These are phyloP conservation scores for Numenius phaeopus DNA, from an alignment of 2,797 vertebrate genomes.

Conservation along the genomic window DNA sequence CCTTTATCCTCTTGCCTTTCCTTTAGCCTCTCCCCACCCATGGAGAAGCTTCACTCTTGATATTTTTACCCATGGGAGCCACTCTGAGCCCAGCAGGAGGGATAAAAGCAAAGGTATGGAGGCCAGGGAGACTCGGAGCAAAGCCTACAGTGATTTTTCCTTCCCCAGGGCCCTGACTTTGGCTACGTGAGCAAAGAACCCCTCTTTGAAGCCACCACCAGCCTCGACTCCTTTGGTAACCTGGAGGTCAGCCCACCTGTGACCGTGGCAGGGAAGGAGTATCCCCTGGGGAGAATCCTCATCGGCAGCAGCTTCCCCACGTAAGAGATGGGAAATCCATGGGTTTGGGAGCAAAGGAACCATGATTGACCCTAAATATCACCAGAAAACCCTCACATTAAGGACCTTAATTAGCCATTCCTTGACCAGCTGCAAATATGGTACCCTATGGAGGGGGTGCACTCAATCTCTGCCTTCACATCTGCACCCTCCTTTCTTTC, in stretches of 20 bases:
- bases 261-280: conserved; percentile 86
- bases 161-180: conserved; percentile 88
- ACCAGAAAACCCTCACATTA: background rate
- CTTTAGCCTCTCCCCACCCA: background rate
- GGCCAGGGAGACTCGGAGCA: background rate
- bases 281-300: conserved; percentile 93
- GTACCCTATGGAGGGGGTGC: no score
- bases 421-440: background rate
- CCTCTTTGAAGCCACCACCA: conserved; percentile 75
- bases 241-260: conserved; percentile 96
- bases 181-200: conserved; percentile 89
- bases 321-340: conserved; percentile 75
- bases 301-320: conserved; percentile 94
- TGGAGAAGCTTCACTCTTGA: fast-evolving
- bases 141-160: background rate
- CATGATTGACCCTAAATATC: fast-evolving
- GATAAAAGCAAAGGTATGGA: background rate
- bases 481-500: background rate
- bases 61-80: background rate
- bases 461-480: background rate
- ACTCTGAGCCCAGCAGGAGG: background rate
- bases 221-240: conserved; percentile 94
- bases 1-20: background rate
- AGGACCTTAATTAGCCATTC: background rate
- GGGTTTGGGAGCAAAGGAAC: fast-evolving